These are phyloP conservation scores for Tricholaema leucomelas DNA, from an alignment of 2,113 vertebrate genomes.

Conservation along the genomic window DNA sequence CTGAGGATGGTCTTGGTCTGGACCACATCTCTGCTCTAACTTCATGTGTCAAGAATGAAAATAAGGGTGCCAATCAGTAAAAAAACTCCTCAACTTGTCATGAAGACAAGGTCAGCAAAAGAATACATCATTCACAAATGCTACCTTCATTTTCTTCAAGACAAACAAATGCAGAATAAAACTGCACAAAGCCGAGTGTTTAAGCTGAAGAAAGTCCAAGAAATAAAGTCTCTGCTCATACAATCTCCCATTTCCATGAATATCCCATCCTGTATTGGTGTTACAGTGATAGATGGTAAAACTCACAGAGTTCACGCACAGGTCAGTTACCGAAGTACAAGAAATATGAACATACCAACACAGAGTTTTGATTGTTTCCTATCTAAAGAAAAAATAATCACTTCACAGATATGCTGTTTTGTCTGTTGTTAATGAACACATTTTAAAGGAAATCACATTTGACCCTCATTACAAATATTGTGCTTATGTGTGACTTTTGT, in stretches of 20 bases:
- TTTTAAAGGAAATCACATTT: neutral
- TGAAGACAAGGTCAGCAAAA: neutral
- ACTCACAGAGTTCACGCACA: neutral
- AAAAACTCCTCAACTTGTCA: neutral
- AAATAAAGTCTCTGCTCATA: neutral
- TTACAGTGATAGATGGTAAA: neutral
- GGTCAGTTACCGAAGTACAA: neutral
- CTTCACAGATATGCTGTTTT: neutral
- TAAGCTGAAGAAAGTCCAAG: neutral
- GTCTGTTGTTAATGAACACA: neutral
- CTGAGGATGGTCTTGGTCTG: neutral
- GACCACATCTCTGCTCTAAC: neutral
- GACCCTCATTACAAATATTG: neutral
- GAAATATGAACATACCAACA: neutral
- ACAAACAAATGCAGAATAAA: neutral
- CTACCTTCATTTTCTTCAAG: neutral
- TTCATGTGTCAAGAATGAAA: neutral
- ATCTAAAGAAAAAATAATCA: neutral
- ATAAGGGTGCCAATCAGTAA: neutral
- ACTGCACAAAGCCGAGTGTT: neutral
- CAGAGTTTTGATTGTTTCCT: neutral
- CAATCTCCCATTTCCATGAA: neutral
- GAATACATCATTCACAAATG: fast-evolving
- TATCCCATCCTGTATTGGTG: neutral
- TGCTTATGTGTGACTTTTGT: neutral